Evolutionary conservation across 2,797 vertebrate species (phyloP).

Genomic region (Benthosema pterotum): DNA sequence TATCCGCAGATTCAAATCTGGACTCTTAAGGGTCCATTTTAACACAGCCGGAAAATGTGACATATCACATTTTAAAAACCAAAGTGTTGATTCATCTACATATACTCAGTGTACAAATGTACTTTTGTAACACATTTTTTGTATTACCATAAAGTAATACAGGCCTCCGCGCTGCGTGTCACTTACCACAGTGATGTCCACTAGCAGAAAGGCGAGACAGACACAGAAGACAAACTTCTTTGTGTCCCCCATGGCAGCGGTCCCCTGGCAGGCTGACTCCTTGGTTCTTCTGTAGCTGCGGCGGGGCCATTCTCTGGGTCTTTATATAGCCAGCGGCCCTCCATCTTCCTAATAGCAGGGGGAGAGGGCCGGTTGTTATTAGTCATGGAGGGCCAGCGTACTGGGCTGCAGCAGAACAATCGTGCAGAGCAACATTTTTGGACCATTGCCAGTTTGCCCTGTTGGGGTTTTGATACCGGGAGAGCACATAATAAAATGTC

Average conservation of each 20-base stretch:
- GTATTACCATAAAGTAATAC: too few relatives aligned
- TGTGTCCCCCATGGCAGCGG: slow-evolving; percentile 43
- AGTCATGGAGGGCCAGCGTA: not conserved
- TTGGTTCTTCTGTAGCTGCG: slow-evolving; percentile 10
- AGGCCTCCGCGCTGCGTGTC: slow-evolving; percentile 2
- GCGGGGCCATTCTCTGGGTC: slow-evolving; percentile 4
- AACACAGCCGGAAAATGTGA: too few relatives aligned
- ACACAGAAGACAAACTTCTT: slow-evolving; percentile 32
- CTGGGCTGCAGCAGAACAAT: not conserved
- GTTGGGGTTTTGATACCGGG: not conserved
- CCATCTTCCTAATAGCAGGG: slow-evolving; percentile 26
- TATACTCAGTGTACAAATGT: too few relatives aligned
- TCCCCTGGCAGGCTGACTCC: slow-evolving; percentile 5
- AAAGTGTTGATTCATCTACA: too few relatives aligned
- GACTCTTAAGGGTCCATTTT: too few relatives aligned
- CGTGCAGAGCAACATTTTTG: not conserved
- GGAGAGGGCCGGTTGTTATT: slow-evolving; percentile 34
- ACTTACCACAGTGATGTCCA: slow-evolving; percentile 48
- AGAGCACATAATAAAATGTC: not conserved
- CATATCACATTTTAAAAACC: too few relatives aligned
- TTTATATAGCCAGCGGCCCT: slow-evolving; percentile 53
- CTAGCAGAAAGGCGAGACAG: slow-evolving; percentile 22
- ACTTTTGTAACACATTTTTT: not conserved
- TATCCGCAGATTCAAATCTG: too few relatives aligned
- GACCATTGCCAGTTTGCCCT: not conserved